Percentiles rank a stretch among this genome's conserved stretches.
phyloP scores from a whole-genome alignment of 2,113 vertebrate species.

The Melanocharis versteri region DNA sequence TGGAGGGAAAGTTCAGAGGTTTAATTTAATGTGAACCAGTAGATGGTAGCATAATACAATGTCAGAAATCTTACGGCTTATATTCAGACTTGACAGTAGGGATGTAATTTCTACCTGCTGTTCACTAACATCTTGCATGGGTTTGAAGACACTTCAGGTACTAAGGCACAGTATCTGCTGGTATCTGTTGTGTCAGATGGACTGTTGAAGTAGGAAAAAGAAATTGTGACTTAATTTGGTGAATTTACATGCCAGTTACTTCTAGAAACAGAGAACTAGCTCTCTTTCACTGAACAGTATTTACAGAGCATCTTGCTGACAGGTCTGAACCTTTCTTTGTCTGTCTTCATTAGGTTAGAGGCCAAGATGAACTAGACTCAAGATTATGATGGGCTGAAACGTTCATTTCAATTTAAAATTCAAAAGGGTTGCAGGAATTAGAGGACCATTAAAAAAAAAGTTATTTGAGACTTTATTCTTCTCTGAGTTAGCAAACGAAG shows the following conservation, averaged over 20 bases:
- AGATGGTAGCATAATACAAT: constrained; percentile 50
- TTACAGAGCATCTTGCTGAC: neutral
- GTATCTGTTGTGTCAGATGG: neutral
- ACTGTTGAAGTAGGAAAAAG: neutral
- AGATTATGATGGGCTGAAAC: neutral
- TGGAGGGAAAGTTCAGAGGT: neutral
- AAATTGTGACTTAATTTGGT: neutral
- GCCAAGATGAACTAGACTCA: neutral
- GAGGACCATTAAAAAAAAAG: neutral
- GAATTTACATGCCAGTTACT: neutral
- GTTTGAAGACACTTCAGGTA: neutral
- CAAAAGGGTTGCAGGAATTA: neutral
- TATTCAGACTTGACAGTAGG: neutral
- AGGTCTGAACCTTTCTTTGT: neutral
- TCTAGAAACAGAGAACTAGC: neutral
- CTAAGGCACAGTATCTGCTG: neutral
- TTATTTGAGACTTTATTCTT: neutral
- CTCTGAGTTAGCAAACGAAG: neutral
- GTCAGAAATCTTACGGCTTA: neutral
- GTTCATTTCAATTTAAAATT: neutral
- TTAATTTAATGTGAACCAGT: neutral
- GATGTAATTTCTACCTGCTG: neutral
- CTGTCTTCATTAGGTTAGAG: neutral
- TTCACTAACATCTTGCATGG: neutral
- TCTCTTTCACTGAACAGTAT: neutral